phyloP scores from a whole-genome alignment of 2,888 invertebrate genomes.

The Meandrusa payeni region DNA sequence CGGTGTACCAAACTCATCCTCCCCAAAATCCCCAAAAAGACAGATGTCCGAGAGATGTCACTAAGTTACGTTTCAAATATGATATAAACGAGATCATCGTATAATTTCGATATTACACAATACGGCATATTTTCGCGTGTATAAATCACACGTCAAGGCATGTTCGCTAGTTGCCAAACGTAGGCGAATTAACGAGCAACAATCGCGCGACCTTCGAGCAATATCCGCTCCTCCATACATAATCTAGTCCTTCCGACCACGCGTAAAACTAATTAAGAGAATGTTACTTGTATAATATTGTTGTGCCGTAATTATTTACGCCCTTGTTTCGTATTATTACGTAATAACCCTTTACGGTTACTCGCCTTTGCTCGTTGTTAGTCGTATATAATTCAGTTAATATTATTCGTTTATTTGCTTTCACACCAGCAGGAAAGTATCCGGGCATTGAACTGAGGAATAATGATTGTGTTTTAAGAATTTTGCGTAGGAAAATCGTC shows the following conservation, averaged over 20 bases:
- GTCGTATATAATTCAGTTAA: too few relatives aligned
- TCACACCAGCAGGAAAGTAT: too few relatives aligned
- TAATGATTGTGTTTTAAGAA: too few relatives aligned
- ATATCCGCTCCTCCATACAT: conserved; percentile 31
- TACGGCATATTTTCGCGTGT: conserved; percentile 2
- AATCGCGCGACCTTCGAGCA: conserved; percentile 29
- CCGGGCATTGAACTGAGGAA: too few relatives aligned
- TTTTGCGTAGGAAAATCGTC: too few relatives aligned
- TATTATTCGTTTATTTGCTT: too few relatives aligned
- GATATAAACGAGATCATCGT: too few relatives aligned
- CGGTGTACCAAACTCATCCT: too few relatives aligned
- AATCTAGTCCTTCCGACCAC: conserved; percentile 39
- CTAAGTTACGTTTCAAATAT: too few relatives aligned
- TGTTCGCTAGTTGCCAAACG: conserved; percentile 23
- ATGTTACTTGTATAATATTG: conserved; percentile 32
- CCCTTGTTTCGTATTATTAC: neutral
- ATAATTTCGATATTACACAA: neutral
- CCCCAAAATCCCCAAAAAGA: too few relatives aligned
- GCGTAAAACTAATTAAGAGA: conserved; percentile 33
- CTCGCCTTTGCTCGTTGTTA: too few relatives aligned
- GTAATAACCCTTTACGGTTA: neutral
- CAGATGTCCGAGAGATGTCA: too few relatives aligned
- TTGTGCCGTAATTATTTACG: conserved; percentile 22
- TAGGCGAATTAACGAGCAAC: conserved; percentile 27
- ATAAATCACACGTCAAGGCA: conserved; percentile 1